These are phyloP conservation scores for Psittacula echo DNA, from an alignment of 2,797 vertebrate genomes.

Conservation along the genomic window DNA sequence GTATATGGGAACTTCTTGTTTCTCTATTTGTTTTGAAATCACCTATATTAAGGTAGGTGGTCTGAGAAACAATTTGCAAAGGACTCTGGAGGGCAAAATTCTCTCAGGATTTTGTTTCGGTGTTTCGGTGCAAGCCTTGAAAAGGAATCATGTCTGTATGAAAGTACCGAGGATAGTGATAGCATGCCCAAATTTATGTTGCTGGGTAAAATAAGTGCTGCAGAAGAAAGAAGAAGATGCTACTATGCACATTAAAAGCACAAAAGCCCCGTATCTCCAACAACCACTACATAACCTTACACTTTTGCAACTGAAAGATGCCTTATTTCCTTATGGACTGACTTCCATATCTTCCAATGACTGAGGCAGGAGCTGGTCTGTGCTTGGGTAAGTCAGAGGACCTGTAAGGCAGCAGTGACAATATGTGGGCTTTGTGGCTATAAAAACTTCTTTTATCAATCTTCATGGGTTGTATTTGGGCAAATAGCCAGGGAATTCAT, in stretches of 20 bases:
- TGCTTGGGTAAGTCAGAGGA: not conserved
- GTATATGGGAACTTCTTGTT: not conserved
- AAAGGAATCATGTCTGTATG: not conserved
- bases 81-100: not conserved
- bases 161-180: not conserved
- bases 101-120: not conserved
- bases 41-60: not conserved
- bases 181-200: not conserved
- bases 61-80: not conserved
- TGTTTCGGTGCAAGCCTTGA: not conserved
- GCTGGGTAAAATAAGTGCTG: not conserved
- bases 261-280: not conserved
- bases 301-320: not conserved
- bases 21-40: not conserved
- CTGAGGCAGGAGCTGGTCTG: not conserved
- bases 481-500: not conserved
- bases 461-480: not conserved
- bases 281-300: not conserved
- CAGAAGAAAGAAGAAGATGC: not conserved
- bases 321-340: not conserved
- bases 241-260: rapidly evolving
- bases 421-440: not conserved
- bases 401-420: not conserved
- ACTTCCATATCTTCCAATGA: not conserved
- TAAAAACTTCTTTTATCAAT: not conserved